Evolutionary conservation across 2,113 vertebrate genomes (phyloP), one percentile per base, ranked within the genome.

Genomic region (Rousettus leschenaultii): DNA sequence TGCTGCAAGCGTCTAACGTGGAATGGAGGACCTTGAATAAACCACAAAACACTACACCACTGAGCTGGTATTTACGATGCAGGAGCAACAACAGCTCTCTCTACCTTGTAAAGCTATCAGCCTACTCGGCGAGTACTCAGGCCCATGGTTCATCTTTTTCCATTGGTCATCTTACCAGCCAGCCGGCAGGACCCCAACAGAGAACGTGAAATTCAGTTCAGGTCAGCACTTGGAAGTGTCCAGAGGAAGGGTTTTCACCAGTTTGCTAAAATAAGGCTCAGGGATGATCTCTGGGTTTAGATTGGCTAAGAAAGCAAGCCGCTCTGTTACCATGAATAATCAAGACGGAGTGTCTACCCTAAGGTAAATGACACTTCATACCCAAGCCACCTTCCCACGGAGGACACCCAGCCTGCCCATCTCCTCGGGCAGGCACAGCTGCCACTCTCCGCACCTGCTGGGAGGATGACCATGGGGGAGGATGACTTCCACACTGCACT

Each of bases 401-500:
- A 53, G 40, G 70, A 48, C 43, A 51, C 43, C 19, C 48, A 28
- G 85, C n/a, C 70, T 57, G 71, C 35, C 70, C 45, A 3, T 24
- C 15, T 45, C 77, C 57, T 30, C 0, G 0, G 30, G 63, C n/a
- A 43, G 30, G 85, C n/a, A 13, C 5, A 5, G 15, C 26, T 38
- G 5, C 53, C 45, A 13, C 83, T 38, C 70, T 55, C 35, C 68
- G 70, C n/a, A 24, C 79, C 75, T 77, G 14, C 48, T 2, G 8
- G 51, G 55, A 53, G 0, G 21, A 53, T 55, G 57, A 61, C 12
- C 30, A 11, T 43, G 1, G 53, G 14, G 55, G 40, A 5, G 66
- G 77, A 1, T 0, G 6, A 74, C 15, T 13, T 22, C 43, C 63
- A 24, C 0, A 3, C 35, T 43, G 51, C 35, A 0, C 26, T 6